Evolutionary conservation across 2,888 invertebrate species (phyloP).

Genomic region (Allolobophora icterica): DNA sequence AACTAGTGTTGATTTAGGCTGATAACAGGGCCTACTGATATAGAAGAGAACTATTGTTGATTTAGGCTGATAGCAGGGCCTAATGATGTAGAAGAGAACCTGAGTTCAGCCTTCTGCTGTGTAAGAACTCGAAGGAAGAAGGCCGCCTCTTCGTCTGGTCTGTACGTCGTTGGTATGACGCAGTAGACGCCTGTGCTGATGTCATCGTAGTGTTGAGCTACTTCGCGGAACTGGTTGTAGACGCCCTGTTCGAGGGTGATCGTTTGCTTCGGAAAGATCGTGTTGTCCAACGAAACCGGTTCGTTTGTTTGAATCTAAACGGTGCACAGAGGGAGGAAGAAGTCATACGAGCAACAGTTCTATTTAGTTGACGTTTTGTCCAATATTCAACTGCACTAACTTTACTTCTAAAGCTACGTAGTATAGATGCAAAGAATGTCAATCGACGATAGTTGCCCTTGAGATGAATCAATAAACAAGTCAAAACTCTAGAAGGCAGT

Average conservation of each 20-base stretch:
- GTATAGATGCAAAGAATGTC: too few species aligned
- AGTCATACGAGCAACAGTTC: not conserved
- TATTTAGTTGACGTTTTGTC: too few species aligned
- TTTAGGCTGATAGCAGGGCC: too few species aligned
- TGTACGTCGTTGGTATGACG: slow-evolving; percentile 95
- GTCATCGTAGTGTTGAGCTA: slow-evolving; percentile 82
- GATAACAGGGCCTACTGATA: too few species aligned
- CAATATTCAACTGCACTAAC: too few species aligned
- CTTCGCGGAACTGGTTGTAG: slow-evolving; percentile 73
- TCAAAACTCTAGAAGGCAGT: too few species aligned
- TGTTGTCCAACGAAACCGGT: slow-evolving; percentile 20
- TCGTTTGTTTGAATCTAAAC: slow-evolving; percentile 12
- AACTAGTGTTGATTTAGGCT: too few species aligned
- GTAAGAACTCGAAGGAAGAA: slow-evolving; percentile 81
- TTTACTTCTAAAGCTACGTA: too few species aligned
- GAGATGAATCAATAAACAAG: not conserved
- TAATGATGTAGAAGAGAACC: slow-evolving; percentile 40
- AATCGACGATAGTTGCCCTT: not conserved
- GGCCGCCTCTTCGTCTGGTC: slow-evolving; percentile 92
- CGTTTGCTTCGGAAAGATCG: slow-evolving; percentile 9
- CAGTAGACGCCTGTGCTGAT: slow-evolving; percentile 90
- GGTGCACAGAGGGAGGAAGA: not conserved
- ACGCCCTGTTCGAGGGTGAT: not conserved
- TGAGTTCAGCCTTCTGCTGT: slow-evolving; percentile 48
- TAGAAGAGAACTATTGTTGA: too few species aligned